Evolutionary conservation across 2,888 invertebrate species (phyloP), one percentile per base, ranked within the genome.

Genomic region (Ennomos fuscantarius): DNA sequence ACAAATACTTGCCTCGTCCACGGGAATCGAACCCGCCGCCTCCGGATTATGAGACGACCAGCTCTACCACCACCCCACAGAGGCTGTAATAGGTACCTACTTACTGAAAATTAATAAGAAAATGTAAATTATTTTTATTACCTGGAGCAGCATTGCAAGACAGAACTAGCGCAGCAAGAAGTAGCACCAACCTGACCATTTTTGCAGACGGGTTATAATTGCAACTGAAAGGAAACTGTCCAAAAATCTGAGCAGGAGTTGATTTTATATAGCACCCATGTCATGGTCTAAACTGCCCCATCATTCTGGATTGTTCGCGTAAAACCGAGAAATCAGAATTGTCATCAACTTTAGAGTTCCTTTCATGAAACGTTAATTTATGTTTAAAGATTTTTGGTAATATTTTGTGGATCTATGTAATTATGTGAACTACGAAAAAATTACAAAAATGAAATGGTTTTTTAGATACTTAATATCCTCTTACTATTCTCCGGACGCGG

Each of bases 141-240:
- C 86, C 82, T 63, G 86, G 84, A n/a, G 80, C 81, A 8, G 82
- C 83, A 1, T 74, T 51, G 49, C 76, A 72, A 55, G 68, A 60
- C 35, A 68, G 72, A 1, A 74, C 45, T 44, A 81, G 46, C 8
- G 67, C 61, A 34, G 68, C 63, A 13, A 81, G 53, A 36, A 77
- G 31, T 5, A 79, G 56, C 0, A 72, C 55, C 39, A 73, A 62
- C 57, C 69, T 74, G 49, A 72, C 63, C 82, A 83, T 84, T 47
- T 67, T 76, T 42, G 44, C 49, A 54, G 41, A 61, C 53, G 65
- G 60, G 45, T 59, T 46, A 10, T 40, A 31, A 15, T 24, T 57
- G 51, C 37, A 24, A 31, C 50, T 36, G 50, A 6, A 11, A 10
- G 34, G 43, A 60, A 60, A 79, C 71, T 78, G 72, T 59, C 65